Evolutionary conservation across 1,140 invertebrate species (phyloP).

Genomic region (Zaprionus taronus): DNA sequence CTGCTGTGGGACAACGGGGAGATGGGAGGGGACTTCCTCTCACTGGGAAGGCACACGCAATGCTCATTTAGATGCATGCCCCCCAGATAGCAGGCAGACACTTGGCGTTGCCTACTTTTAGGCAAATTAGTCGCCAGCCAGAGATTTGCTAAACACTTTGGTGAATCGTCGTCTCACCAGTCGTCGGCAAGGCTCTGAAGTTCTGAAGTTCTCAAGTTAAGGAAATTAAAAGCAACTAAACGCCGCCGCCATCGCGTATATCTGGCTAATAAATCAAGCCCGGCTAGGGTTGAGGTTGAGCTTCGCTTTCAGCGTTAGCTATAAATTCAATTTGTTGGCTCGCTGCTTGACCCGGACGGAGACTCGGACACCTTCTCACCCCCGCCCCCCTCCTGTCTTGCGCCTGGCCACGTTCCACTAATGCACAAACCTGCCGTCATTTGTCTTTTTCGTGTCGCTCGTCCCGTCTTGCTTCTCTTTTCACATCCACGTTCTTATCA

Average conservation of each 20-base stretch:
- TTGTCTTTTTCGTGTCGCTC: slow-evolving; percentile 62
- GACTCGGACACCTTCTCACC: slow-evolving; percentile 19
- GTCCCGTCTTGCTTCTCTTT: neutral
- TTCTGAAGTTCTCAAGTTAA: slow-evolving; percentile 54
- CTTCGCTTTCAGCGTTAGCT: slow-evolving; percentile 57
- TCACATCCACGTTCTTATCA: slow-evolving; percentile 59
- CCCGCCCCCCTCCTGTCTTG: neutral
- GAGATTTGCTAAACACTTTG: slow-evolving; percentile 44
- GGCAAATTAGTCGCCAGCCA: slow-evolving; percentile 67
- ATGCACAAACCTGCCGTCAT: slow-evolving; percentile 75
- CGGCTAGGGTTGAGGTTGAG: slow-evolving; percentile 16
- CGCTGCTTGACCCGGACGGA: slow-evolving; percentile 15
- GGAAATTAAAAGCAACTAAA: slow-evolving; percentile 80
- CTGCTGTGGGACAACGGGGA: slow-evolving; percentile 12
- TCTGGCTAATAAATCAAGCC: slow-evolving; percentile 75
- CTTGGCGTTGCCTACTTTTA: slow-evolving; percentile 69
- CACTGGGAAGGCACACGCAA: slow-evolving; percentile 57
- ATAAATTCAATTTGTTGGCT: slow-evolving; percentile 81
- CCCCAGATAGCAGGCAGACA: slow-evolving; percentile 54
- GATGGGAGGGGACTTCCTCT: neutral
- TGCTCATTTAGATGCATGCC: slow-evolving; percentile 79
- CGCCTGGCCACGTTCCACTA: slow-evolving; percentile 56
- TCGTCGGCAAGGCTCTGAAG: slow-evolving; percentile 14
- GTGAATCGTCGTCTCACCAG: neutral
- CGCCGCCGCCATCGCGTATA: slow-evolving; percentile 47